These are phyloP conservation scores for Drosophila nigromelanica DNA, from an alignment of 1,140 invertebrate genomes.

Conservation along the genomic window DNA sequence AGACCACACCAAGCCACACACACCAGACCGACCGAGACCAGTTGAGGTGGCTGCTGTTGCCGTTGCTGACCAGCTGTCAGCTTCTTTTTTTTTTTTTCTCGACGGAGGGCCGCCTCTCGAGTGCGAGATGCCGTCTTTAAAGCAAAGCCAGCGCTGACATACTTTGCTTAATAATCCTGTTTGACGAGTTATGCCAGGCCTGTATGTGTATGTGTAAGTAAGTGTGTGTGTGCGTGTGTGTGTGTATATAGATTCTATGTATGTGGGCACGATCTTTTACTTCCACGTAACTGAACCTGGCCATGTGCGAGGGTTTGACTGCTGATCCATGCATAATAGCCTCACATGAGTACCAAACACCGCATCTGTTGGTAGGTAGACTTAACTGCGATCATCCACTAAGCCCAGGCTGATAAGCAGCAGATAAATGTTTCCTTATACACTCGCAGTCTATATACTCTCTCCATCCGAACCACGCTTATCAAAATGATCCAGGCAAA, in stretches of 20 bases:
- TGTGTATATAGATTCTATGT: neutral
- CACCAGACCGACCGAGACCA: constrained; percentile 44
- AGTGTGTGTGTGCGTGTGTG: constrained; percentile 5
- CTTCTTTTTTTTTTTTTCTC: constrained; percentile 41
- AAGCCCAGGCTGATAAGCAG: constrained; percentile 23
- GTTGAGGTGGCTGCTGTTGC: constrained; percentile 34
- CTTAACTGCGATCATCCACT: neutral
- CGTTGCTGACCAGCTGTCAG: constrained; percentile 65
- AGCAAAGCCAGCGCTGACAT: constrained; percentile 60
- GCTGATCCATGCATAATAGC: constrained; percentile 13
- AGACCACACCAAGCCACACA: too few relatives aligned
- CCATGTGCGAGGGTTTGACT: constrained; percentile 52
- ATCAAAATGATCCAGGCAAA: neutral
- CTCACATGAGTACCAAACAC: neutral
- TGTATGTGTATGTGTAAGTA: neutral
- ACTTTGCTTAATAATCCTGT: constrained; percentile 82
- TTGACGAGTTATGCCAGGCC: constrained; percentile 69
- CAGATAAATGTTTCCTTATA: constrained; percentile 16
- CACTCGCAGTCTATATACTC: neutral
- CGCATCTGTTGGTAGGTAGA: constrained; percentile 18
- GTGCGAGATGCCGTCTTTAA: constrained; percentile 18
- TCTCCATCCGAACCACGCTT: neutral
- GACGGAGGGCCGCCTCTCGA: constrained; percentile 43
- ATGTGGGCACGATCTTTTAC: constrained; percentile 59
- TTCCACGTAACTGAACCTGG: constrained; percentile 77